Evolutionary conservation across 2,797 vertebrate genomes (phyloP).

Genomic region (Helarctos malayanus): DNA sequence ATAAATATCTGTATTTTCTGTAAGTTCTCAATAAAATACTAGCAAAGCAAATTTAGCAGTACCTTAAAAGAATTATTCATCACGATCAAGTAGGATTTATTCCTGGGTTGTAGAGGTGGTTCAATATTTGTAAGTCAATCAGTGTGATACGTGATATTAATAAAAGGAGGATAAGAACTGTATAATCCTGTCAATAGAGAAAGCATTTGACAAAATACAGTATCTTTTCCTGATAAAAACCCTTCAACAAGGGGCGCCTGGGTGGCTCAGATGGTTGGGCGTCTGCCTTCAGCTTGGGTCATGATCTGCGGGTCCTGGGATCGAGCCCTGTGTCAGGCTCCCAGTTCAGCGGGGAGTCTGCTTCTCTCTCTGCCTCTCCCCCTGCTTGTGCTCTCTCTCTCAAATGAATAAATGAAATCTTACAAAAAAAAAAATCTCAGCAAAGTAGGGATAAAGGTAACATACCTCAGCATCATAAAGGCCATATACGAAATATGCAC

Average conservation of each 20-base stretch:
- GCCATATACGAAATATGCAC: no score
- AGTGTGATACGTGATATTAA: background rate
- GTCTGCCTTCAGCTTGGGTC: no score
- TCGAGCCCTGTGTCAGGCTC: background rate
- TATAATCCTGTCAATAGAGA: background rate
- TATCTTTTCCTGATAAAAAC: background rate
- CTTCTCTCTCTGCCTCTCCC: background rate
- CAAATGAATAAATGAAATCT: background rate
- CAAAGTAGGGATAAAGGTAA: no score
- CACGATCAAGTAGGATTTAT: background rate
- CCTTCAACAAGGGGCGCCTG: background rate
- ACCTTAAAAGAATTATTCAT: background rate
- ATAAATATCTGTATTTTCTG: no score
- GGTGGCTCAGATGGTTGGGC: background rate
- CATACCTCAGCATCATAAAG: no score
- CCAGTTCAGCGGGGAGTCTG: background rate
- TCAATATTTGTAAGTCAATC: background rate
- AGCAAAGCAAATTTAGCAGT: background rate
- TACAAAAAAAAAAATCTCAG: no score
- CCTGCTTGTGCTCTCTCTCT: background rate
- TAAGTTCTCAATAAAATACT: background rate
- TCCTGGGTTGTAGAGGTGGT: background rate
- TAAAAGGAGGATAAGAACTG: background rate
- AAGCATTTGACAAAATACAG: background rate
- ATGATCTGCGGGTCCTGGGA: background rate